Evolutionary conservation across 2,113 vertebrate species (phyloP).

Genomic region (Poeciliopsis turrubarensis): DNA sequence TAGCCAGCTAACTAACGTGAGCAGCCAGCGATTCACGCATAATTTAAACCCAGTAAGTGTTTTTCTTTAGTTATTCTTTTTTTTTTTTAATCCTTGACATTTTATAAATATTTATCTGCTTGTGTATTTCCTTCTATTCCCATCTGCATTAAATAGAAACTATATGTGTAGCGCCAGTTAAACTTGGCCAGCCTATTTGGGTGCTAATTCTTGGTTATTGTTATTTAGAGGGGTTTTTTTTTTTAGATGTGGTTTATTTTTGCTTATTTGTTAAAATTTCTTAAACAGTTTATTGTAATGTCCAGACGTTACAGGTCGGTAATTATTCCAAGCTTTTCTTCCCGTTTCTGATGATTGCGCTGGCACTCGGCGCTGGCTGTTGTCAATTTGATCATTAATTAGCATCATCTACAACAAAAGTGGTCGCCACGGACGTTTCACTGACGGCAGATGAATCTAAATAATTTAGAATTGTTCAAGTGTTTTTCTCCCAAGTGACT

Average conservation of each 20-base stretch:
- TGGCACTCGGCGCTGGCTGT: constrained; percentile 24
- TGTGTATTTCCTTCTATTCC: background rate
- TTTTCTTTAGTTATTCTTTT: background rate
- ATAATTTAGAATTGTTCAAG: background rate
- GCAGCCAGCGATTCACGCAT: constrained; percentile 10
- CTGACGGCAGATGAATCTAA: background rate
- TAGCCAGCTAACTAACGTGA: constrained; percentile 57
- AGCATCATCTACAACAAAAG: background rate
- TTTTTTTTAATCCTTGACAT: background rate
- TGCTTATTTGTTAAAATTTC: background rate
- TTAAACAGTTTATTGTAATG: background rate
- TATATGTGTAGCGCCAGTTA: background rate
- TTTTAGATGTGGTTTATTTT: background rate
- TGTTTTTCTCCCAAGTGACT: background rate
- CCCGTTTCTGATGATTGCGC: constrained; percentile 1
- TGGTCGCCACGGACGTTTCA: background rate
- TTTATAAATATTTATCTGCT: background rate
- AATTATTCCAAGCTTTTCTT: constrained; percentile 1
- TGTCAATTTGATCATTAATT: constrained; percentile 68
- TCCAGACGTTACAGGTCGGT: background rate
- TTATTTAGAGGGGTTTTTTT: background rate
- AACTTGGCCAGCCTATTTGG: background rate
- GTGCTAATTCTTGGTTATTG: background rate
- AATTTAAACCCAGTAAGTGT: constrained; percentile 55
- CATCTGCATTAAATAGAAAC: background rate